Conservation (phyloP, 2,797 vertebrate species). For the Rhabdomys pumilio region DNA sequence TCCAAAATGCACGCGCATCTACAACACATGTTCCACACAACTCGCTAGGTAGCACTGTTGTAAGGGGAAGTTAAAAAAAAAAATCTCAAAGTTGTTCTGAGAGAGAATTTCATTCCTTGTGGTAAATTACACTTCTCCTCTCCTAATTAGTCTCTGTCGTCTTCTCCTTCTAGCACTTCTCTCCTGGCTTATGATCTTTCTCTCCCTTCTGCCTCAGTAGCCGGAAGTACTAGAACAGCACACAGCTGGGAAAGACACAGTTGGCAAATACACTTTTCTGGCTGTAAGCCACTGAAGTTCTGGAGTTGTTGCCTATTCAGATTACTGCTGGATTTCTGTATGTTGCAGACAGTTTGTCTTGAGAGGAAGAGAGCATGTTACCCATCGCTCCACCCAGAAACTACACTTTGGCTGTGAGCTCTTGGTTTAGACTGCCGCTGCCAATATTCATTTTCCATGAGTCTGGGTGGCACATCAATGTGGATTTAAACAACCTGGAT, state of each 20-base stretch:
- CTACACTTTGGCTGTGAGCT: constrained; percentile 24
- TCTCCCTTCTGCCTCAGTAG: not conserved
- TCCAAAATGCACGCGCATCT: not conserved
- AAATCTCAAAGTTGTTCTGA: constrained; percentile 5
- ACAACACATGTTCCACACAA: not conserved
- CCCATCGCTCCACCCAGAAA: constrained; percentile 9
- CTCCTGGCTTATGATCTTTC: not conserved
- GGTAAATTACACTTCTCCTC: not conserved
- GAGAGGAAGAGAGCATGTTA: not conserved
- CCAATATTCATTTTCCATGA: constrained; percentile 33
- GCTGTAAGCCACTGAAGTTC: constrained; percentile 23
- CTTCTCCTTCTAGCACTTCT: not conserved
- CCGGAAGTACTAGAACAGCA: not conserved
- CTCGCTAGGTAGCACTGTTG: not conserved
- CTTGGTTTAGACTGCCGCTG: constrained; percentile 44
- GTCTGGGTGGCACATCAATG: not conserved
- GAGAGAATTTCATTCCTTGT: constrained; percentile 24
- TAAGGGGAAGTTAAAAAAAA: not conserved
- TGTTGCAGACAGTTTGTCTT: not conserved
- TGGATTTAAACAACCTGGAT: constrained; percentile 40
- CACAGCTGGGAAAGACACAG: constrained; percentile 23
- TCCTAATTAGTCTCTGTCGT: not conserved
- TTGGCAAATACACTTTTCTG: constrained; percentile 37
- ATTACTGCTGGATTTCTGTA: constrained; percentile 28
- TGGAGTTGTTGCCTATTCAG: constrained; percentile 39